These are phyloP conservation scores for Adelosebastes latens DNA, from an alignment of 2,797 vertebrate genomes.

Conservation along the genomic window DNA sequence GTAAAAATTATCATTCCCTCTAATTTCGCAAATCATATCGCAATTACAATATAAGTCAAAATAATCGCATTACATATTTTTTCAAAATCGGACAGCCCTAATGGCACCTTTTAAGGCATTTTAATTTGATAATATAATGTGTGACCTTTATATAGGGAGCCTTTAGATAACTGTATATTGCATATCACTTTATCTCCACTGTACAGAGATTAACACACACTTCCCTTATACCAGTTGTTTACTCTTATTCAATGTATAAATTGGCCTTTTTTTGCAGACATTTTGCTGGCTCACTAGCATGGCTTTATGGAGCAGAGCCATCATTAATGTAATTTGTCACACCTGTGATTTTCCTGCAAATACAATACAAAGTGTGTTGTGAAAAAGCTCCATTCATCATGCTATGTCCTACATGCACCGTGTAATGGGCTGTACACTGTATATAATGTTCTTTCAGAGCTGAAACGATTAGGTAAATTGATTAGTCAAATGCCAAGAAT, in stretches of 20 bases:
- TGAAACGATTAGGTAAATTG: background rate
- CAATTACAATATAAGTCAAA: too few relatives aligned
- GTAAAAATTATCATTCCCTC: too few relatives aligned
- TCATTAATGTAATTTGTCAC: slow-evolving; percentile 5
- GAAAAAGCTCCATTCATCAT: background rate
- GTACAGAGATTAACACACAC: background rate
- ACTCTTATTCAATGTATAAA: background rate
- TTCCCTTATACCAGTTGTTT: background rate
- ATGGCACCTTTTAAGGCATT: background rate
- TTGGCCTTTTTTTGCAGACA: background rate
- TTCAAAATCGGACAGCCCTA: too few relatives aligned
- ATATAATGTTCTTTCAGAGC: background rate
- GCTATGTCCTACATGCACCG: background rate
- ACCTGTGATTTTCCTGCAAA: slow-evolving; percentile 9
- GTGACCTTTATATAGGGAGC: background rate
- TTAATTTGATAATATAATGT: background rate
- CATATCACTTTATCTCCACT: background rate
- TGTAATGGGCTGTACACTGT: background rate
- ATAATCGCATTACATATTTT: too few relatives aligned
- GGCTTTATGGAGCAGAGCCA: slow-evolving; percentile 20
- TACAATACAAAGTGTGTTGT: background rate
- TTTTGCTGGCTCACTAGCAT: background rate
- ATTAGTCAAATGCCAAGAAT: background rate
- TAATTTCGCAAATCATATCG: too few relatives aligned
- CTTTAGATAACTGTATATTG: background rate